Base-by-base conservation (phyloP, 2,797 vertebrate species). In the Sorex maritimensis region DNA sequence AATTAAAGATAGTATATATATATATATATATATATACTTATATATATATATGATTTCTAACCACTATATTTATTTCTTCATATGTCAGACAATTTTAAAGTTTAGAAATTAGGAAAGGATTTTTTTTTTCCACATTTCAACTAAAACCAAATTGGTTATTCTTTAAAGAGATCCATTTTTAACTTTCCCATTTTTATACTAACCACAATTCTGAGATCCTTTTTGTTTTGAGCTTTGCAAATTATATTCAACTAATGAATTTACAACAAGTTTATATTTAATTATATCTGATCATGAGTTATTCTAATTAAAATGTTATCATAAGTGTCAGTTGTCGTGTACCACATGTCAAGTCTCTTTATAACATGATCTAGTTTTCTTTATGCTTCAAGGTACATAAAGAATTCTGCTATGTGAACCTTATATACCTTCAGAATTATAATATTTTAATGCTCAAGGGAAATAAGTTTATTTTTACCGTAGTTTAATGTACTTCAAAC, bases 51-150 rank as follows among this genome's bases (percentile, higher is more conserved):
- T 34, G 0, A 61, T 6, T 52, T 92, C 2, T 2, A 49, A 65
- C n/a, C n/a, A 58, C 17, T 65, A 44, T 67, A n/a, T 80, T 26
- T 72, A 63, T 49, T 69, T 58, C 10, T 86, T 86, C n/a, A 77
- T 55, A 67, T 85, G 86, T 82, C 24, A 80, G 24, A 58, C 3
- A 82, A 67, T 12, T 15, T 52, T 69, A 77, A 65, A 75, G 17
- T 30, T 86, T 81, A 86, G 17, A 86, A 88, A 65, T 58, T n/a
- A 0, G 21, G 4, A 26, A 81, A 91, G 12, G 2, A 9, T 61
- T 24, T 77, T 89, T 46, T 2, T 86, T 86, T 72, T 75, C 14
- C 38, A 30, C 14, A 6, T 74, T 94, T 81, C 13, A 88, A 6
- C 17, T 77, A 0, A 79, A 17, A 73, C 1, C 17, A 91, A 78